Conservation (phyloP, 1,140 invertebrate genomes). For the Rhyacophila brunnea region DNA sequence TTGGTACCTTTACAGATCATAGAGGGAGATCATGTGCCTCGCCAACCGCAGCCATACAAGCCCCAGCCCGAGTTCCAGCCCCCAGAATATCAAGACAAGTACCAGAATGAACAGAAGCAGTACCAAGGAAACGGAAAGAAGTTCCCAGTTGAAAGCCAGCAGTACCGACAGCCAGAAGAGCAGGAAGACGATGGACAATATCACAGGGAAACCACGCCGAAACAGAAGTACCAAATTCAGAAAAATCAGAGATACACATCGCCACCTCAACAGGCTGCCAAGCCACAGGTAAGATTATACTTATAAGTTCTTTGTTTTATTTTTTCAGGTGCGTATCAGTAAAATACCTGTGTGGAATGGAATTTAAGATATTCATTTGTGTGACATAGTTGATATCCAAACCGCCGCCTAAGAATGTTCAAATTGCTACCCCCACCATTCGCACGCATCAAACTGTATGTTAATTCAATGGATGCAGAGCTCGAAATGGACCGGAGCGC, state of each 20-base stretch:
- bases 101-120: neutral
- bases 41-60: constrained; percentile 27
- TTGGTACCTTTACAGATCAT: constrained; percentile 44
- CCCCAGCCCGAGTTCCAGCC: constrained; percentile 29
- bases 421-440: too few relatives aligned
- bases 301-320: too few relatives aligned
- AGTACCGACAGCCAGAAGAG: neutral
- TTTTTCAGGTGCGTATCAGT: too few relatives aligned
- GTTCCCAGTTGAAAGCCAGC: neutral
- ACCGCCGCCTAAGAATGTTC: too few relatives aligned
- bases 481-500: too few relatives aligned
- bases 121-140: neutral
- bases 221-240: neutral
- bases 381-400: too few relatives aligned
- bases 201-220: neutral
- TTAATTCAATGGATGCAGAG: too few relatives aligned
- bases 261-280: neutral
- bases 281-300: constrained; percentile 1
- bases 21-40: constrained; percentile 50
- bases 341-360: too few relatives aligned
- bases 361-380: too few relatives aligned
- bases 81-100: constrained; percentile 16
- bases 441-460: too few relatives aligned
- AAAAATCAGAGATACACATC: constrained; percentile 11
- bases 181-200: constrained; percentile 3